phyloP scores from a whole-genome alignment of 2,888 invertebrate genomes.

The Ametastegia equiseti region DNA sequence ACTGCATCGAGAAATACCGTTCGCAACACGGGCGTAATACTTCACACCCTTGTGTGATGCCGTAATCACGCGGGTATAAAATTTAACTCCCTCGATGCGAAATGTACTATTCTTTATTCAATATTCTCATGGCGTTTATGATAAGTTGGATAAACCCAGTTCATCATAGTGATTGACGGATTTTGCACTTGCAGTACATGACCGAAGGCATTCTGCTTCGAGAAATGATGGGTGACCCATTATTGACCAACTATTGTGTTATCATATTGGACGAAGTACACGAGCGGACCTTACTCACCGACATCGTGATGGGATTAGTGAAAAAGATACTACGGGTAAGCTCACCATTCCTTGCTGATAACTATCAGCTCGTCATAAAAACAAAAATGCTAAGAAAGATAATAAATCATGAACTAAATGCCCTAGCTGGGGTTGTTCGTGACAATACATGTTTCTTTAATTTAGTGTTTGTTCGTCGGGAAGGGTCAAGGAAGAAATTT shows the following conservation, averaged over 20 bases:
- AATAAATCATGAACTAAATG: neutral
- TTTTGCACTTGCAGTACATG: conserved; percentile 84
- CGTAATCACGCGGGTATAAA: too few relatives aligned
- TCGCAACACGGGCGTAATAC: too few relatives aligned
- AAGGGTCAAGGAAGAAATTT: too few relatives aligned
- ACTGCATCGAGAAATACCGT: too few relatives aligned
- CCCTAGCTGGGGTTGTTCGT: too few relatives aligned
- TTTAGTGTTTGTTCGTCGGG: too few relatives aligned
- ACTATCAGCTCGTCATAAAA: conserved; percentile 27
- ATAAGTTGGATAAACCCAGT: neutral
- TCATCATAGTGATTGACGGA: neutral
- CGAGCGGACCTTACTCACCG: conserved; percentile 94
- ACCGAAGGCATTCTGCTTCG: conserved; percentile 96
- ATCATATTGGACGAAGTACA: conserved; percentile 97
- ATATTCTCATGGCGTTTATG: neutral
- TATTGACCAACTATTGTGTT: conserved; percentile 91
- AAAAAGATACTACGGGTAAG: conserved; percentile 91
- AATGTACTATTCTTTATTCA: neutral
- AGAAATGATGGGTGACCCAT: conserved; percentile 96
- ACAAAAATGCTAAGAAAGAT: neutral
- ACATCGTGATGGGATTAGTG: conserved; percentile 94
- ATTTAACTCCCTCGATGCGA: too few relatives aligned
- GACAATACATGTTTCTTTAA: too few relatives aligned
- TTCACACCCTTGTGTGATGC: too few relatives aligned
- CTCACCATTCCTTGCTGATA: conserved; percentile 38